Evolutionary conservation across 2,797 vertebrate species (phyloP).

Genomic region (Myotis vivesi): DNA sequence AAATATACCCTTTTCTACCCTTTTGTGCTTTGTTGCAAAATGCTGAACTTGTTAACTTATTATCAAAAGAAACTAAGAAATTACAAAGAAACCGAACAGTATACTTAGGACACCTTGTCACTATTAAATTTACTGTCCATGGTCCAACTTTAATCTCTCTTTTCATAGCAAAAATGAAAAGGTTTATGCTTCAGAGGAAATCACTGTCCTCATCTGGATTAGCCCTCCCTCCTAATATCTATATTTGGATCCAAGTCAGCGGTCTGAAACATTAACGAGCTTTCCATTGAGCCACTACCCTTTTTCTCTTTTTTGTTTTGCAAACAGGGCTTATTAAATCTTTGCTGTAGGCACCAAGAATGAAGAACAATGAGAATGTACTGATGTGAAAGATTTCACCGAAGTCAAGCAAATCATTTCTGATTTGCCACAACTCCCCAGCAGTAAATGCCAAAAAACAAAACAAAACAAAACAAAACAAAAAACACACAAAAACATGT

Average conservation of each 20-base stretch:
- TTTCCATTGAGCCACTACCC: slow-evolving; percentile 56
- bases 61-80: slow-evolving; percentile 17
- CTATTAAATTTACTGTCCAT: not conserved
- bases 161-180: slow-evolving; percentile 4
- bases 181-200: slow-evolving; percentile 40
- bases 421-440: slow-evolving; percentile 59
- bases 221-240: slow-evolving; percentile 43
- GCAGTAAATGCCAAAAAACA: slow-evolving; percentile 32
- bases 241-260: slow-evolving; percentile 65
- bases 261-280: slow-evolving; percentile 55
- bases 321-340: slow-evolving; percentile 75
- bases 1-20: not conserved
- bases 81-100: slow-evolving; percentile 13
- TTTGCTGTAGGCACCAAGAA: slow-evolving; percentile 70
- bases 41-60: not conserved
- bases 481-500: too few relatives aligned
- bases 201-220: not conserved
- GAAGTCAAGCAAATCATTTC: slow-evolving; percentile 68
- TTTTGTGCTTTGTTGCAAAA: slow-evolving; percentile 22
- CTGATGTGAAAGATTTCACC: slow-evolving; percentile 71
- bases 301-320: slow-evolving; percentile 64
- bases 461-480: too few relatives aligned
- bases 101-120: not conserved
- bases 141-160: slow-evolving; percentile 42
- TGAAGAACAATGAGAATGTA: slow-evolving; percentile 68